Base-by-base conservation (phyloP, 2,797 vertebrate species). In the Falco peregrinus region DNA sequence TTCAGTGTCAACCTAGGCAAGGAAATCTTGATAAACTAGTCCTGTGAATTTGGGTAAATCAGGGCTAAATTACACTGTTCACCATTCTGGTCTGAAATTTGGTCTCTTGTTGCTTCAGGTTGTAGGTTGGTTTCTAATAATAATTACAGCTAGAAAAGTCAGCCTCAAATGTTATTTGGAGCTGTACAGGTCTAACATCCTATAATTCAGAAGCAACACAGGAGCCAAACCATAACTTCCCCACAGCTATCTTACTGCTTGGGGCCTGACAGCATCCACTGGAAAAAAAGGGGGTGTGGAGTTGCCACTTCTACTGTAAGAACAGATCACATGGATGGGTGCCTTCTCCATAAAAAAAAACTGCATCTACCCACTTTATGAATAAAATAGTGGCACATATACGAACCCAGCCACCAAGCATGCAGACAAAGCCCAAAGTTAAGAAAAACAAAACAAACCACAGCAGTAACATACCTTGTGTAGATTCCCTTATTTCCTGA, bases 361-460 rank as follows among this genome's bases (percentile, higher is more conserved):
- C 82, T 92, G 50, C 47, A 92, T 73, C 94, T 94, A 93, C 82
- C 75, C 92, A 73, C 53, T 87, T 93, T 7, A 91, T 13, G 28
- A 92, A 75, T 51, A 70, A 87, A 85, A 85, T 33, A 95, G 94
- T 93, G 93, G 94, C 93, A 96, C 90, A 87, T 69, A 88, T 13
- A 93, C 31, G 82, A 97, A 88, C 96, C 96, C 96, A 97, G 96
- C 65, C 95, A 97, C 93, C 96, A 89, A 94, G 95, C 96, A 97
- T 97, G 96, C 96, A 97, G 82, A 96, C 94, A 97, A 96, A 94
- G 92, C 96, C 96, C 96, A 81, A 94, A 96, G 78, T 96, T 94
- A 95, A 96, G 79, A 95, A 96, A 96, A 96, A 96, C 78, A 94
- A 95, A 96, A 95, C 63, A 97, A 97, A 97, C 56, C 96, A 97